Evolutionary conservation across 1,140 invertebrate species (phyloP).

Genomic region (Littorina saxatilis): DNA sequence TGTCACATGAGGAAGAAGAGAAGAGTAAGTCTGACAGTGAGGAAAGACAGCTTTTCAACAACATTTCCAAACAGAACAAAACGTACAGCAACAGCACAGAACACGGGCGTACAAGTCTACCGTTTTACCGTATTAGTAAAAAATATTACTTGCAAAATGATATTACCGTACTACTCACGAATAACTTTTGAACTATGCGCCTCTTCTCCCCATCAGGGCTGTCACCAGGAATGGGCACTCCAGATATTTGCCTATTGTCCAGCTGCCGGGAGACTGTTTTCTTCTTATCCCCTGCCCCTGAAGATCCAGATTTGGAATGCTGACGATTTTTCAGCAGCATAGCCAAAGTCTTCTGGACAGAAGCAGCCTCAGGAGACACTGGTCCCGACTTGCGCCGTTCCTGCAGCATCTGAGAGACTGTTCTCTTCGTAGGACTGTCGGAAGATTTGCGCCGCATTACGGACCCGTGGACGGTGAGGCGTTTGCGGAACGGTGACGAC

Average conservation of each 20-base stretch:
- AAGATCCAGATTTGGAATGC: no score
- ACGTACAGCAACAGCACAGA: not conserved
- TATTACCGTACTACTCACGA: slow-evolving; percentile 29
- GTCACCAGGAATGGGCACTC: not conserved
- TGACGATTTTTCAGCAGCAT: no score
- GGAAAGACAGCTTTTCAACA: not conserved
- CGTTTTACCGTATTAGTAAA: not conserved
- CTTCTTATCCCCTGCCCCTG: no score
- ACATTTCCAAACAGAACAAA: not conserved
- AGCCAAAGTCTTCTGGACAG: no score
- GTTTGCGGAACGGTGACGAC: not conserved
- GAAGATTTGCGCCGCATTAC: not conserved
- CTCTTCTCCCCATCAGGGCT: not conserved
- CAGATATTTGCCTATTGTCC: no score
- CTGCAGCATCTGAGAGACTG: slow-evolving; percentile 4
- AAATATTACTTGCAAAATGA: slow-evolving; percentile 18
- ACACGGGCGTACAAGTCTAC: not conserved
- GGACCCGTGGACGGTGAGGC: not conserved
- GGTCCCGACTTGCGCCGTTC: not conserved
- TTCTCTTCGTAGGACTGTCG: not conserved
- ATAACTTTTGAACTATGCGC: slow-evolving; percentile 23
- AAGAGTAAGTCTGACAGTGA: no score
- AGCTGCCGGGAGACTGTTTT: no score
- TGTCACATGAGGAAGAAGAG: no score
- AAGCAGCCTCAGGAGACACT: no score